phyloP scores from a whole-genome alignment of 2,113 vertebrate species.

The Fulmarus glacialis region DNA sequence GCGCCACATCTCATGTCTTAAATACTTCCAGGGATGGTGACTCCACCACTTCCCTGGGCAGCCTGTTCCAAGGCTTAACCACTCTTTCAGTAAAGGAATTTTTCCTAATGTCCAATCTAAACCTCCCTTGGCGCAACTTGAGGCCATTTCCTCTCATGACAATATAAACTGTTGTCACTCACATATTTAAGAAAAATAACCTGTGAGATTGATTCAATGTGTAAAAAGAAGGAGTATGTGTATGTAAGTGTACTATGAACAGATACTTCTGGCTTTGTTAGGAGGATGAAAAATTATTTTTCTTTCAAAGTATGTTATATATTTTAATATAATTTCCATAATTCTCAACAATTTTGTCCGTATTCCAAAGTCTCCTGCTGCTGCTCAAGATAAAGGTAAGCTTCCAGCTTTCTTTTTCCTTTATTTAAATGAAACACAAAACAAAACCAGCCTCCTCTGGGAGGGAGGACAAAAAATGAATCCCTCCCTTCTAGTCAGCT shows the following conservation, averaged over 20 bases:
- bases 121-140: too few species aligned
- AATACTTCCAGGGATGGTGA: too few species aligned
- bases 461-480: not conserved
- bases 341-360: not conserved
- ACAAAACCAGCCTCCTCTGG: not conserved
- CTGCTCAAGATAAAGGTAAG: constrained; percentile 21
- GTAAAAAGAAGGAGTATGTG: not conserved
- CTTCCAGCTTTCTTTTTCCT: not conserved
- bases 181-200: not conserved
- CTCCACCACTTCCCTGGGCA: too few species aligned
- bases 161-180: not conserved
- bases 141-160: too few species aligned
- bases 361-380: not conserved
- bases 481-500: not conserved
- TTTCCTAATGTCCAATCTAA: too few species aligned
- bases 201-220: not conserved
- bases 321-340: not conserved
- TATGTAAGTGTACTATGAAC: not conserved
- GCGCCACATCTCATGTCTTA: too few species aligned
- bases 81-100: too few species aligned
- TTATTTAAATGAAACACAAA: constrained; percentile 1
- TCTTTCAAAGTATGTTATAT: not conserved
- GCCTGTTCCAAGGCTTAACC: too few species aligned
- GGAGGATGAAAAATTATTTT: not conserved
- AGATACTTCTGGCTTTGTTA: not conserved